Evolutionary conservation across 2,113 vertebrate species (phyloP), one percentile per base, ranked within the genome.

Genomic region (Amphiprion ocellaris): DNA sequence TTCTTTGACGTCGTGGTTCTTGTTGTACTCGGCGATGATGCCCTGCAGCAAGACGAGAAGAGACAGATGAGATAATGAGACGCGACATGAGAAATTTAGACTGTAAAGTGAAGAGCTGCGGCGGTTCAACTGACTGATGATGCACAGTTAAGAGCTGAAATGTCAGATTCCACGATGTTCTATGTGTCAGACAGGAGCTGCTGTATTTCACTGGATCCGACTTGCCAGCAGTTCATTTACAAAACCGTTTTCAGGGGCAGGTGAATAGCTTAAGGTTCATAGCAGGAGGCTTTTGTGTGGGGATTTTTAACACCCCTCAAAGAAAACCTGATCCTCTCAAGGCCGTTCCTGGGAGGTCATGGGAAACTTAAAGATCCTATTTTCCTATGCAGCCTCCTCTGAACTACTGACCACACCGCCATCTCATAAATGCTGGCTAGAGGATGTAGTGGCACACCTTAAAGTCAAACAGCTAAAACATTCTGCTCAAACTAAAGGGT

Each of bases 11-110:
- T 98, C 97, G 2, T 98, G 97, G 87, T 98, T 98, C 92, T 99
- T 99, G 94, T 97, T 99, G 85, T 96, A 98, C 80, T 99, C 98
- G 0, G 98, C 98, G 1, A 99, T 99, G 92, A 99, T 97, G 30
- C 98, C 98, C 98, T 99, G 84, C 37, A 4, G 63, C n/a, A 24
- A 49, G 47, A 83, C 6, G 16, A 0, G 44, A 10, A 58, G 21
- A 39, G 0, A 69, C 14, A 53, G 54, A 15, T 37, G 23, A 69
- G 14, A 4, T 17, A 24, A 55, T 41, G 37, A 72, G 30, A 15
- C 24, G n/a, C 6, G 30, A 17, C 4, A 2, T 23, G 17, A 68
- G 61, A 60, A 52, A 10, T 0, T 21, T 41, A 19, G 53, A 39
- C 19, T 37, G 14, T 30, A 24, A 55, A 52, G 28, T 37, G 21